Conservation (phyloP, 64 coral and sea anemone species). For the Acropora tenuis region DNA sequence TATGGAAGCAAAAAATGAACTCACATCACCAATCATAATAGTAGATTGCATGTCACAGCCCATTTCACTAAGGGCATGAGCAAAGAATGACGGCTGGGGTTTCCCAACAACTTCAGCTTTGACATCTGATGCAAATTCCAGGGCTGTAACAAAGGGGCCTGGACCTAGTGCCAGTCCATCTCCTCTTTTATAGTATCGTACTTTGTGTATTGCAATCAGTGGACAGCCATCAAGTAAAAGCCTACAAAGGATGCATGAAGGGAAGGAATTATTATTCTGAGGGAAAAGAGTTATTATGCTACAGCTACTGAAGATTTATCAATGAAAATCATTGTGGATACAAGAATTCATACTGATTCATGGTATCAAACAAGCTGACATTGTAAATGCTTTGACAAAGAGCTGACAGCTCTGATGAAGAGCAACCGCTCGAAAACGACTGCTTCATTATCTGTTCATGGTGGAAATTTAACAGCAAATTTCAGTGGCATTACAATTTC, state of each 20-base stretch:
- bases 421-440: neutral
- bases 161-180: constrained; percentile 95
- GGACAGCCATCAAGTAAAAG: constrained; percentile 78
- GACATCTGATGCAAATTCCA: constrained; percentile 83
- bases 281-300: too few relatives aligned
- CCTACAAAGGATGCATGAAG: constrained; percentile 32
- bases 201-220: constrained; percentile 97
- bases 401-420: too few relatives aligned
- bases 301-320: too few relatives aligned
- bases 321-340: too few relatives aligned
- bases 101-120: constrained; percentile 88
- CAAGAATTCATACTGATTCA: too few relatives aligned
- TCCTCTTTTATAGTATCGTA: constrained; percentile 84
- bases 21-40: constrained; percentile 98
- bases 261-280: neutral
- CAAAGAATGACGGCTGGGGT: constrained; percentile 83
- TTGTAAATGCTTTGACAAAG: too few relatives aligned
- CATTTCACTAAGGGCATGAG: constrained; percentile 74
- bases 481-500: too few relatives aligned
- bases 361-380: too few relatives aligned
- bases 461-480: too few relatives aligned
- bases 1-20: neutral
- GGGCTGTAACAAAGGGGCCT: constrained; percentile 88
- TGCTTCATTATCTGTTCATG: too few relatives aligned
- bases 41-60: constrained; percentile 64